Conservation (phyloP, 1,140 invertebrate species). For the Megalonaias nervosa region DNA sequence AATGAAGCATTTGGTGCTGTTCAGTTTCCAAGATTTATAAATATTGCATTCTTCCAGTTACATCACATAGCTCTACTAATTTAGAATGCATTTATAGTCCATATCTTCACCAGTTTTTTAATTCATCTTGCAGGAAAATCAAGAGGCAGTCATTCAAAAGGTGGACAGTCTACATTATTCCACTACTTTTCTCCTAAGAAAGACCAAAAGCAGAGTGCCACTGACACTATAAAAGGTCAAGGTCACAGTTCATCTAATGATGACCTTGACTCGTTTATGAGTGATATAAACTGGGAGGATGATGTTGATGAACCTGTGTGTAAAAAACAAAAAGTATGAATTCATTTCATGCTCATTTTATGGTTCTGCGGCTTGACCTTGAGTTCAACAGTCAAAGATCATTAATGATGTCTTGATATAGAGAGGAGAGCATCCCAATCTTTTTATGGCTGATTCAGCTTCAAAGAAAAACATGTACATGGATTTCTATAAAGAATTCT, state of each 20-base stretch:
- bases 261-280: slow-evolving; percentile 31
- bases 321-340: slow-evolving; percentile 17
- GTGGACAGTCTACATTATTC: slow-evolving; percentile 6
- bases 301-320: slow-evolving; percentile 9
- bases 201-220: background rate
- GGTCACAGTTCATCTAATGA: slow-evolving; percentile 9
- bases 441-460: no score
- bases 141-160: background rate
- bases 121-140: background rate
- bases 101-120: background rate
- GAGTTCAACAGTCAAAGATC: no score
- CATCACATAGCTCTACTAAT: background rate
- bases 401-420: no score
- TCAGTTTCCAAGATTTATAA: no score
- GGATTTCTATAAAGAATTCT: no score
- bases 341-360: background rate
- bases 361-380: no score
- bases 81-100: background rate
- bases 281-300: slow-evolving; percentile 26
- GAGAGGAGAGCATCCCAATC: no score
- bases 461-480: no score
- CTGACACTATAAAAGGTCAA: background rate
- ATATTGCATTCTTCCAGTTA: background rate
- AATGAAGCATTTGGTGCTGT: no score
- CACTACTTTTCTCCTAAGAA: slow-evolving; percentile 30